Percentiles rank a stretch among this genome's conserved stretches.
Evolutionary conservation across 2,113 vertebrate species (phyloP).

Genomic region (Chloropsis hardwickii): DNA sequence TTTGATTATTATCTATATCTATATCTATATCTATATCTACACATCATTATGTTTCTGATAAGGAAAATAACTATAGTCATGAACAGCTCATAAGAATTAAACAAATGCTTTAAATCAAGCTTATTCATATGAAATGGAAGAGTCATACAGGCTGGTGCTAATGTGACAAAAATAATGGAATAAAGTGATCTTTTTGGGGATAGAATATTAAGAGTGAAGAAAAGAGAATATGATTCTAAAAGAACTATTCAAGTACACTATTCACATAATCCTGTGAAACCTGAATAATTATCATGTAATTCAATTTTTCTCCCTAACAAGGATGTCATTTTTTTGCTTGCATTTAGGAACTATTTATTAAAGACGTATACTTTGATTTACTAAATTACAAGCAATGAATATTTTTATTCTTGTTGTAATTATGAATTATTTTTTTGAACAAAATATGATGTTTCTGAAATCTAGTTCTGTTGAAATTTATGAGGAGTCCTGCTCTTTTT

Average conservation of each 20-base stretch:
- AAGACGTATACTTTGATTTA: neutral
- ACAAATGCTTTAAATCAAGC: neutral
- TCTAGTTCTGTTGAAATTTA: neutral
- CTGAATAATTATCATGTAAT: neutral
- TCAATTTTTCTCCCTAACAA: neutral
- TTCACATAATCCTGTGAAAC: neutral
- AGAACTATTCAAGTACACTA: neutral
- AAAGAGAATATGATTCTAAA: neutral
- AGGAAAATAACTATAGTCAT: neutral
- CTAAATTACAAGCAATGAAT: neutral
- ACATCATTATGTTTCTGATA: neutral
- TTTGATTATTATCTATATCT: neutral
- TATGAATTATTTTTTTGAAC: neutral
- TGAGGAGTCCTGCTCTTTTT: neutral
- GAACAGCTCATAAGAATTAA: neutral
- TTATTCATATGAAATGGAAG: neutral
- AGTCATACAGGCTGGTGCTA: accelerated
- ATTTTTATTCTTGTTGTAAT: neutral
- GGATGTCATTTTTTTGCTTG: neutral
- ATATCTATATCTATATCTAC: neutral
- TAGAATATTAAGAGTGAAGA: neutral
- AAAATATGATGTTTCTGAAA: neutral
- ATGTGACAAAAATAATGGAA: neutral
- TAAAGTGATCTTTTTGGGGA: neutral
- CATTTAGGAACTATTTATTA: neutral